Conservation (phyloP, 2,888 invertebrate species). For the Atrina japonica region DNA sequence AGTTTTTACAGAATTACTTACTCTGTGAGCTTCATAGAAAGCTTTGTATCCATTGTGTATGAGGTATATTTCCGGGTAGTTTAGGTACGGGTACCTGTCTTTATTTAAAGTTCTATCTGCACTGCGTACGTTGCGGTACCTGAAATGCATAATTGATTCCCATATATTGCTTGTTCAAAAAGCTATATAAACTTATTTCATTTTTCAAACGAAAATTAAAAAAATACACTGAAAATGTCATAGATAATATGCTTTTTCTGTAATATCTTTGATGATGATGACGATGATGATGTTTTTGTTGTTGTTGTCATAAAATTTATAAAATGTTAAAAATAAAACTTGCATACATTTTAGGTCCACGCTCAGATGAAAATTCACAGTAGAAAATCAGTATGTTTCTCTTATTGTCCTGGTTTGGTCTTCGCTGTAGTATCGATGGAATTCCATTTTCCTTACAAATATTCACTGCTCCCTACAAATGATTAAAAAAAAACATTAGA, state of each 20-base stretch:
- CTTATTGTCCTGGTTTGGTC: constrained; percentile 1
- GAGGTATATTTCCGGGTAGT: constrained; percentile 95
- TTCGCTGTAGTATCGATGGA: not conserved
- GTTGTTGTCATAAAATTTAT: too few relatives aligned
- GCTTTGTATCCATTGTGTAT: constrained; percentile 93
- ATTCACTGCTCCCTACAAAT: constrained; percentile 14
- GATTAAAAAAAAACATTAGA: not conserved
- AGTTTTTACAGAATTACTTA: too few relatives aligned
- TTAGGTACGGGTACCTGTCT: constrained; percentile 90
- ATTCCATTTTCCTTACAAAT: constrained; percentile 6
- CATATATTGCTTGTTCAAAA: too few relatives aligned
- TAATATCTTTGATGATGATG: not conserved
- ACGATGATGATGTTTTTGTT: not conserved
- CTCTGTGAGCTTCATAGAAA: constrained; percentile 85
- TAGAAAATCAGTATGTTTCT: constrained; percentile 40
- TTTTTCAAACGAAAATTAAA: not conserved
- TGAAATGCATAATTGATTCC: constrained; percentile 75
- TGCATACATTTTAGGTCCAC: constrained; percentile 45
- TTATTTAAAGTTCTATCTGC: constrained; percentile 90
- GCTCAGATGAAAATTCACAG: constrained; percentile 48
- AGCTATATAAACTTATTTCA: not conserved
- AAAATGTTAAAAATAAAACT: too few relatives aligned
- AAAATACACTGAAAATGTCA: not conserved
- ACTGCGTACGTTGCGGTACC: constrained; percentile 90
- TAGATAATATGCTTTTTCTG: not conserved